Base-by-base conservation (phyloP, 2,888 invertebrate genomes). In the Dorcus parallelipipedus region DNA sequence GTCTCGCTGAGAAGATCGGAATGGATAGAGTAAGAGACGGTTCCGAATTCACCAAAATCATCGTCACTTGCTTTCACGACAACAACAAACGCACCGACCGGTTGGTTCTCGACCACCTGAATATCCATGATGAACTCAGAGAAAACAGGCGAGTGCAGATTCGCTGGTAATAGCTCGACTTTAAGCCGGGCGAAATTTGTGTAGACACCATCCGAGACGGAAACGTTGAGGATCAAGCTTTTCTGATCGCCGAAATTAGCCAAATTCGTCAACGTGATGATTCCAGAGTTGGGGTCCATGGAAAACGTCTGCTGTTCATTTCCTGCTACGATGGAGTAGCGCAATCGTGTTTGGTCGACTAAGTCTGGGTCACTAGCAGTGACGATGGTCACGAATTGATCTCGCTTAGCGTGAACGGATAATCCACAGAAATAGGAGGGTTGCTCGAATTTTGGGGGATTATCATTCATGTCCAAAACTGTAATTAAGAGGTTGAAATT, bases 121-220 rank as follows among this genome's bases (percentile, higher is more conserved):
- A 90, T 91, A 72, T 93, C 91, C 74, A 93, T 88, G 59, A 89
- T 82, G 1, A 86, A 80, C 72, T 91, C 88, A 10, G 86, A 83
- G 78, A 97, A 96, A 62, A 83, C 82, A 8, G 96, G 96, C 66
- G 89, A 83, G 75, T 88, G 84, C 65, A 84, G 82, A 80, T 96
- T 96, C 61, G 90, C 88, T 7, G 93, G 87, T 58, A 90, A 80
- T 62, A 90, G 83, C 70, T 89, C 84, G 50, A 93, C 88, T 80
- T 90, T 90, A 10, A 93, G 84, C 64, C 92, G 82, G 1, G 94
- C 88, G 78, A 91, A 96, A 64, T 88, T 91, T 6, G 94, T 95
- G 80, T 95, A 96, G 40, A 97, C 93, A 38, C 97, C 97, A 81
- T 98, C 97, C 55, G 93, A 93, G 41, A 95, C 97, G 1, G 96